A percentile compares a stretch with the other conserved stretches of the same genome.
Evolutionary conservation across 2,888 invertebrate genomes (phyloP).

Genomic region (Cylindroiulus punctatus): DNA sequence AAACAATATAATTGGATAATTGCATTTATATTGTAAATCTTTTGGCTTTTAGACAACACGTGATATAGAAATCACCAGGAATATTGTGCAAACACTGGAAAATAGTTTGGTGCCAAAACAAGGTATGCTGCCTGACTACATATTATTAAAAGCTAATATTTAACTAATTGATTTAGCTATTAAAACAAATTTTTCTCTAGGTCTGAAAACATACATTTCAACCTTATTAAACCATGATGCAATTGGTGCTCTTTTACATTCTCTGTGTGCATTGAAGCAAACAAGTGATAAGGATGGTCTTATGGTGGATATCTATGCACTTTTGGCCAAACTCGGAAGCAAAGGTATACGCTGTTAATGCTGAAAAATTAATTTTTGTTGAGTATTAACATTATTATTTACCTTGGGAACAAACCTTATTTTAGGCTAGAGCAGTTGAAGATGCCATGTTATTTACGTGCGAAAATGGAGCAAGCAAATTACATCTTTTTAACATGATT

Average conservation of each 20-base stretch:
- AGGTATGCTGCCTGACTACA: background rate
- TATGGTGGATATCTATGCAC: constrained; percentile 53
- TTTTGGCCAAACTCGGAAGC: constrained; percentile 52
- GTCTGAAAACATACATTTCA: constrained; percentile 27
- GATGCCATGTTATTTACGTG: no score
- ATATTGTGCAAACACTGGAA: constrained; percentile 51
- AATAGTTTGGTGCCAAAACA: constrained; percentile 47
- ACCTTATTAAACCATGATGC: constrained; percentile 27
- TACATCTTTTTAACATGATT: background rate
- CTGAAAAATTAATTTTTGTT: no score
- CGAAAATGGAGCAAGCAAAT: no score
- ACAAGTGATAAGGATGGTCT: constrained; percentile 50
- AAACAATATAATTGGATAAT: background rate
- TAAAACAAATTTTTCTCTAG: constrained; percentile 1
- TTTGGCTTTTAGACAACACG: constrained; percentile 35
- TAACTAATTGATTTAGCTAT: no score
- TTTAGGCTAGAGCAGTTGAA: no score
- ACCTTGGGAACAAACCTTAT: no score
- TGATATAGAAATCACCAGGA: constrained; percentile 53
- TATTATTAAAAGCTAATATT: no score
- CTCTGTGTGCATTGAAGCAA: constrained; percentile 46
- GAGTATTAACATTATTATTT: no score
- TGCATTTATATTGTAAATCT: background rate
- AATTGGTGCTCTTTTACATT: constrained; percentile 53
- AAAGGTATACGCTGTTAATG: constrained; percentile 55